A percentile compares a stretch with the other conserved stretches of the same genome.
phyloP scores from a whole-genome alignment of 2,888 invertebrate species.

The Pterostichus niger region DNA sequence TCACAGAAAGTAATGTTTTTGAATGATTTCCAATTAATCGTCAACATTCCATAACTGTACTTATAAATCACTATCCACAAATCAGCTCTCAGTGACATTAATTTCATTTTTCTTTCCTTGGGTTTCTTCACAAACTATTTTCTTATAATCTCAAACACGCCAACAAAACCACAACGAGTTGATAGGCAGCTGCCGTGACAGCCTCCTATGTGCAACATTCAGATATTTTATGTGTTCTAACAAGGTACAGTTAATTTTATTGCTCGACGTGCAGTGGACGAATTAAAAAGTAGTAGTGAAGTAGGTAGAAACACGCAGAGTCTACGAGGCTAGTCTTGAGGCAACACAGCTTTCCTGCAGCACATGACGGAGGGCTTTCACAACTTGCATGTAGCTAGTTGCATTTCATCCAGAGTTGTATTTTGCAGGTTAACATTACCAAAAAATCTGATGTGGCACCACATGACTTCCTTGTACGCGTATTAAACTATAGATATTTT shows the following conservation, averaged over 20 bases:
- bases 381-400: too few species aligned
- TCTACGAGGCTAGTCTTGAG: too few species aligned
- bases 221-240: conserved; percentile 8
- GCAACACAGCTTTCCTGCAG: too few species aligned
- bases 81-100: neutral
- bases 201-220: neutral
- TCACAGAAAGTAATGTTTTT: neutral
- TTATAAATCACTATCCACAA: neutral
- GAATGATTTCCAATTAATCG: neutral
- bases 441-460: too few species aligned
- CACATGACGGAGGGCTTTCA: too few species aligned
- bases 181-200: neutral
- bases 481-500: too few species aligned
- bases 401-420: too few species aligned
- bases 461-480: too few species aligned
- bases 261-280: neutral
- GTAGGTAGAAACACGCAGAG: neutral
- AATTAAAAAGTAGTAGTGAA: neutral
- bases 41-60: neutral
- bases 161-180: neutral
- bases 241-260: conserved; percentile 8
- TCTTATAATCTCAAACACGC: neutral
- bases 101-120: neutral
- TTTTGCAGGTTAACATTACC: too few species aligned
- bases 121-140: neutral